phyloP scores from a whole-genome alignment of 2,797 vertebrate genomes.

The Chaenodraco wilsoni region DNA sequence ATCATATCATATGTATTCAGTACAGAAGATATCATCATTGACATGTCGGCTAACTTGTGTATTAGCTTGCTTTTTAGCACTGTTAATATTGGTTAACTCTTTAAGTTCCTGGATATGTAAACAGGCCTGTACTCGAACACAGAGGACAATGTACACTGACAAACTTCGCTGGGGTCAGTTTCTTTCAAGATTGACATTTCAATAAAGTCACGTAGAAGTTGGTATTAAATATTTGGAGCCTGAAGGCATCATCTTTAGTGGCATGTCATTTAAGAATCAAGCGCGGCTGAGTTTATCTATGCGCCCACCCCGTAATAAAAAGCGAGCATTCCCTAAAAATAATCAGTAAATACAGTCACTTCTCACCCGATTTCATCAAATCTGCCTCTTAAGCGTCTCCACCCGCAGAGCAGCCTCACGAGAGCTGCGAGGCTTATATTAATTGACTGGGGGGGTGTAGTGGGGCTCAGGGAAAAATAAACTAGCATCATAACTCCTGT shows the following conservation, averaged over 20 bases:
- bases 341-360: slow-evolving; percentile 54
- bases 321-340: slow-evolving; percentile 49
- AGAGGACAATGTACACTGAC: background rate
- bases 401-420: slow-evolving; percentile 26
- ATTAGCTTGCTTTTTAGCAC: background rate
- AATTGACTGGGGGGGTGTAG: slow-evolving; percentile 55
- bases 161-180: slow-evolving; percentile 17
- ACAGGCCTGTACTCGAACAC: background rate
- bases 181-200: slow-evolving; percentile 30
- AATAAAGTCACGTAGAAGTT: slow-evolving; percentile 21
- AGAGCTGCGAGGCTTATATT: slow-evolving; percentile 60
- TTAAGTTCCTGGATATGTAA: background rate
- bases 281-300: slow-evolving; percentile 28
- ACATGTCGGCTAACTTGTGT: too few species aligned
- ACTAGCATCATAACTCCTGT: slow-evolving; percentile 56
- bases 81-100: background rate
- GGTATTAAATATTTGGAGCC: slow-evolving; percentile 36
- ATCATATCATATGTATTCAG: background rate
- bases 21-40: background rate
- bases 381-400: slow-evolving; percentile 61
- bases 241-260: slow-evolving; percentile 41
- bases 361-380: slow-evolving; percentile 64
- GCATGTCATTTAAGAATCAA: slow-evolving; percentile 43
- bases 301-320: slow-evolving; percentile 33
- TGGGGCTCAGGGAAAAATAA: slow-evolving; percentile 64